Base-by-base conservation (phyloP, 2,113 vertebrate genomes). In the Oxyruncus cristatus region DNA sequence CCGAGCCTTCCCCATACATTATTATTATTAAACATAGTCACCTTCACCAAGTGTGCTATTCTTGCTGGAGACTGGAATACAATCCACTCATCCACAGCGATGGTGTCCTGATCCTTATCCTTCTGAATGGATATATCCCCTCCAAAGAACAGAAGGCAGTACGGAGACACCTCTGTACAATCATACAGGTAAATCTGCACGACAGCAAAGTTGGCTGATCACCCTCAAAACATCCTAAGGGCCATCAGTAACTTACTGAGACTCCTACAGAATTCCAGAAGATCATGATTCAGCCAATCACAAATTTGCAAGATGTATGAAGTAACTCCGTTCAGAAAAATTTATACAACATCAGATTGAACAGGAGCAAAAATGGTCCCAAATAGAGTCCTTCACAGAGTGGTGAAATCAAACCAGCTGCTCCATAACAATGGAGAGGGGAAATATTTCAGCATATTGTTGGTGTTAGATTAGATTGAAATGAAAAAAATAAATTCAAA, bases 91-190 rank as follows among this genome's bases (percentile, higher is more conserved):
- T 99, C 99, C 63, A 99, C 99, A 13, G 99, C 98, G 2, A 99
- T 99, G 26, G 99, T 99, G 66, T 99, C 99, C 96, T 99, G 99
- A 76, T 98, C 99, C 8, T 98, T 98, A 26, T 99, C 99, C 85
- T 98, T 99, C 98, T 99, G 99, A 94, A 99, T 99, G 88, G 98
- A 99, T 96, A 99, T 99, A 86, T 99, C 99, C 35, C 99, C 99
- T 63, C 99, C 99, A 1, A 99, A 99, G 97, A 99, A 99, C 77
- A 99, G 95, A 37, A 99, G 98, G 3, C 99, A 99, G 96, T 99
- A 99, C 0, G 99, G 99, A n/a, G 99, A 99, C 42, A 99, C 99
- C 93, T 99, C 99, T 1, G 99, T 99, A 83, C 99, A 99, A 65
- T 99, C 99, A 41, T 99, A 99, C 90, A 99, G 97, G 97, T 99